A percentile compares a stretch with the other conserved stretches of the same genome.
phyloP scores from a whole-genome alignment of 1,140 invertebrate genomes.

The Ruditapes philippinarum region DNA sequence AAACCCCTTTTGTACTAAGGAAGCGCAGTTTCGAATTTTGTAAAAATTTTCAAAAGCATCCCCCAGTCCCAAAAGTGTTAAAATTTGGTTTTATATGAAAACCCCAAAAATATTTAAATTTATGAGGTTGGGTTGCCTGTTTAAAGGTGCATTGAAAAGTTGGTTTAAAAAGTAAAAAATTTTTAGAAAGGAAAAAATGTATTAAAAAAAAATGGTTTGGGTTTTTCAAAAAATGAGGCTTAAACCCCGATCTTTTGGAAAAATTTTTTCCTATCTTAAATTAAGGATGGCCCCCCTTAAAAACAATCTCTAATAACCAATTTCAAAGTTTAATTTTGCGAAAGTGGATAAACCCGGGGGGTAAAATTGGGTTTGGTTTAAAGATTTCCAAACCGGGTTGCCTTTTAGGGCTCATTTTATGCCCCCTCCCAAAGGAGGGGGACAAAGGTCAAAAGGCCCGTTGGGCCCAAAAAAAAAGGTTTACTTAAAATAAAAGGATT shows the following conservation, averaged over 20 bases:
- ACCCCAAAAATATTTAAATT: neutral
- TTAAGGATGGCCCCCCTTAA: neutral
- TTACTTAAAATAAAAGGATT: slow-evolving; percentile 10
- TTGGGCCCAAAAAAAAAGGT: neutral
- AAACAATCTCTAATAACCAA: neutral
- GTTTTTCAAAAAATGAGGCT: neutral
- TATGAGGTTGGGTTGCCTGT: neutral
- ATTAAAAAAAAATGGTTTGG: neutral
- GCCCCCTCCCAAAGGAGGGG: neutral
- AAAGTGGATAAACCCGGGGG: neutral
- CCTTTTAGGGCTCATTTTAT: no score
- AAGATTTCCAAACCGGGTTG: no score
- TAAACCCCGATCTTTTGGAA: neutral
- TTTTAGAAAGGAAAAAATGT: neutral
- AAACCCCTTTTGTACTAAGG: neutral
- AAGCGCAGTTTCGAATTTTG: slow-evolving; percentile 20
- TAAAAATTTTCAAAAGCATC: neutral
- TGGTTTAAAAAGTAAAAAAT: neutral
- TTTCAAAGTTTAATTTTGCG: no score
- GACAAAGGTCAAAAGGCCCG: neutral
- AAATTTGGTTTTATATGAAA: neutral
- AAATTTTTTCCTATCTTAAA: slow-evolving; percentile 3
- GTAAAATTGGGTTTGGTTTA: neutral
- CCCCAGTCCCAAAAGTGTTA: no score
- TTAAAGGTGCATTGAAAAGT: neutral